Percentiles rank a stretch among this genome's conserved stretches.
Evolutionary conservation across 37 sponge, comb jelly and placozoan species (phyloP).

Genomic region (Hormiphora californensis): DNA sequence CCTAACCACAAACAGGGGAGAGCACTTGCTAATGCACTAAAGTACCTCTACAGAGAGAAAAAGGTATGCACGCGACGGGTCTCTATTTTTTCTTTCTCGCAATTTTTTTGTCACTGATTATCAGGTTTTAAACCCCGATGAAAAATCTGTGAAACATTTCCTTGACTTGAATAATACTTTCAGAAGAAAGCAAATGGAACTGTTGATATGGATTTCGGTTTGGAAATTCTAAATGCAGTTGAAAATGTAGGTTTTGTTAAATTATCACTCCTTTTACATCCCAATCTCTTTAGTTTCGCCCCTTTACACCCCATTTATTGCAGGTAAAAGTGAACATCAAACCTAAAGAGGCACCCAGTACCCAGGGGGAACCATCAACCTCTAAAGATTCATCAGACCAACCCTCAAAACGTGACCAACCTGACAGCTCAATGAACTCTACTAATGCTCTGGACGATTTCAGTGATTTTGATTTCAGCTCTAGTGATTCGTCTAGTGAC

Average conservation of each 20-base stretch:
- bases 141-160: neutral
- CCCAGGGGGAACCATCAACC: no score
- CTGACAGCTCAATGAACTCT: no score
- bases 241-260: neutral
- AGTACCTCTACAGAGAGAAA: conserved; percentile 12
- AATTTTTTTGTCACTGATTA: no score
- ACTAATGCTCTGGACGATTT: neutral
- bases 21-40: conserved; percentile 19
- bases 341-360: no score
- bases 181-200: conserved; percentile 34
- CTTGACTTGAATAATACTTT: neutral
- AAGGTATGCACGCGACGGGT: no score
- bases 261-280: no score
- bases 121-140: neutral
- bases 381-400: no score
- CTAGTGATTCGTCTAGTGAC: conserved; percentile 12
- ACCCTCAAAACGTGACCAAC: no score
- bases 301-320: no score
- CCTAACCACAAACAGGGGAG: conserved; percentile 41
- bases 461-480: conserved; percentile 46
- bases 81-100: neutral
- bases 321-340: no score
- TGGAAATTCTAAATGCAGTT: conserved; percentile 32
- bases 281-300: no score
- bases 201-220: conserved; percentile 11